phyloP scores from a whole-genome alignment of 2,888 invertebrate genomes.

The Phaedon cochleariae region DNA sequence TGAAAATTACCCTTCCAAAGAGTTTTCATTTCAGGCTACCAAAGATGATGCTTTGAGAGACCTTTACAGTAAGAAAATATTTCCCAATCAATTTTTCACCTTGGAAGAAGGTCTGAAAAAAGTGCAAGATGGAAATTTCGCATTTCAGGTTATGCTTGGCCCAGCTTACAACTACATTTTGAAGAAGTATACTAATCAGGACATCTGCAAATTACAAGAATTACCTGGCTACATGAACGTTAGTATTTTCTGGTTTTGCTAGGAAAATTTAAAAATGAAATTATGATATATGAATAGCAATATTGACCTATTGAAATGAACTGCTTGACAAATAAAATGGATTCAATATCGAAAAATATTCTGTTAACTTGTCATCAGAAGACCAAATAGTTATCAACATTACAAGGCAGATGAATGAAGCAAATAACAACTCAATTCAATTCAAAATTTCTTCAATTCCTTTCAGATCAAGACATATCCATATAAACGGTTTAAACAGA shows the following conservation, averaged over 20 bases:
- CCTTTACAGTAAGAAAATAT: conserved; percentile 58
- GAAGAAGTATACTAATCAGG: conserved; percentile 62
- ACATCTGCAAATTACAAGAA: conserved; percentile 64
- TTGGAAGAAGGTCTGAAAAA: conserved; percentile 57
- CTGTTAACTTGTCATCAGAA: no score
- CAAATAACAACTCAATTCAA: no score
- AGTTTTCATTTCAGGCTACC: conserved; percentile 38
- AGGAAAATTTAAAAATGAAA: no score
- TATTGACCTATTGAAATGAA: no score
- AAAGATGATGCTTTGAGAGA: conserved; percentile 56
- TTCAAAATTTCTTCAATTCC: no score
- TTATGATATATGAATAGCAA: no score
- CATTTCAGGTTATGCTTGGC: conserved; percentile 59
- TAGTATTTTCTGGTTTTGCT: conserved; percentile 22
- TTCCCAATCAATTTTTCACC: conserved; percentile 56
- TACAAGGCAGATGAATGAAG: no score
- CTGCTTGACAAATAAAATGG: no score
- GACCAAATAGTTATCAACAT: no score
- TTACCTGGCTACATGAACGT: conserved; percentile 53
- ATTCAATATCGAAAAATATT: no score
- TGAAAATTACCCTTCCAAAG: background rate
- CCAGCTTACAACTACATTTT: conserved; percentile 60
- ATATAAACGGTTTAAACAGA: no score
- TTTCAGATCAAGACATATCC: no score
- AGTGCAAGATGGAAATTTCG: conserved; percentile 58